Base-by-base conservation (phyloP, 64 coral and sea anemone species). In the Platygyra sinensis region DNA sequence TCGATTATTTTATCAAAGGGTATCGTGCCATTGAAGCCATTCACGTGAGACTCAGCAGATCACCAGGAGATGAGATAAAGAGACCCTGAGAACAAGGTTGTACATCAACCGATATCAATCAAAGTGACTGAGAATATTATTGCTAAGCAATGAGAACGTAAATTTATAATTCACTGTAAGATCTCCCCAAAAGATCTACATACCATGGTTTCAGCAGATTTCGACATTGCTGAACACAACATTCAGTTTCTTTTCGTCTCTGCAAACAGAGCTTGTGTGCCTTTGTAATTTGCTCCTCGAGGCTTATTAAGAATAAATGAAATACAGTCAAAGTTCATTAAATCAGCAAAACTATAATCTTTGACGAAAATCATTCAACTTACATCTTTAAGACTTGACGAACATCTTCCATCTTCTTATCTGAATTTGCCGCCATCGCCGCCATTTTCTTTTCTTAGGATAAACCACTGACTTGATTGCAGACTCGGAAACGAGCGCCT, bases 181-280 rank as follows among this genome's bases (percentile, higher is more conserved):
- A 62, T 31, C 52, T 29, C 20, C 9, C 8, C 25, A 9, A 22
- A 27, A 79, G 27, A 55, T 32, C 15, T 27, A 52, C 81, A 8
- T 25, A 85, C 81, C 81, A 85, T 25, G 81, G 81, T 51, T 85
- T 85, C 60, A 85, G 62, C 20, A 85, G 36, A 22, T 50, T 9
- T 17, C 81, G 62, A 30, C 81, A 71, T 71, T 85, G 81, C 33
- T 72, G 62, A 85, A 85, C 60, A 39, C 39, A 85, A 42, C 81
- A 85, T 51, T 85, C 81, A 14, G 62, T 85, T 85, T 85, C 81
- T 63, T 18, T 49, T 85, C 81, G 49, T 51, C 81, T 69, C 14
- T 22, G 63, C 81, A 85, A 38, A 85, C 62, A 85, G 0, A 85
- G 81, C 15, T 85, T 16, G 38, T 85, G 38, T 22, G 62, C 25